Base-by-base conservation (phyloP, 2,113 vertebrate genomes). In the Dunckerocampus dactyliophorus region DNA sequence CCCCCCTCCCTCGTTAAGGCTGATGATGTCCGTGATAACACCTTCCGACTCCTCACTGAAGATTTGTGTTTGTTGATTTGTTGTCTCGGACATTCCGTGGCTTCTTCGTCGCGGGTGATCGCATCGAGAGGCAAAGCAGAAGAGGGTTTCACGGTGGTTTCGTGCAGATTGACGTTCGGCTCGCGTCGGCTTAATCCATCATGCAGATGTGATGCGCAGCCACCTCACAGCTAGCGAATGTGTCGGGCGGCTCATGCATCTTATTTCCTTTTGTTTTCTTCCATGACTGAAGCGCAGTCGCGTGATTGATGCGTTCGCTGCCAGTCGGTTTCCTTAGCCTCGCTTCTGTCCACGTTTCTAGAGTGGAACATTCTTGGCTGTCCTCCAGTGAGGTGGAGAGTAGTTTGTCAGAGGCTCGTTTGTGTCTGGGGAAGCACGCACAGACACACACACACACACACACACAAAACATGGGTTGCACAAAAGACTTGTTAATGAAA, bases 401-500 rank as follows among this genome's bases (percentile, higher is more conserved):
- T 63, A 4, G 62, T 75, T 74, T 78, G 50, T 80, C 69, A 78
- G 65, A 59, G 67, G 63, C 68, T 69, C 24, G 63, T 72, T 74
- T 78, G 24, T 70, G 76, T 84, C 75, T 72, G 62, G 62, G 69
- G 68, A 71, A 75, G 71, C 74, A 63, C 43, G 71, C 61, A 48
- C 75, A 69, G 68, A 61, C 47, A 71, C 64, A 54, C 80, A 48
- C 49, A 69, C 72, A 59, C 47, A 71, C 65, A 54, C 80, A 51
- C 50, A 57, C 16, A 52, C 56, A 39, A 34, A 34, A 34, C 71
- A 52, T 65, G 62, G 79, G 78, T 76, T 59, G 74, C 56, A 79
- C 66, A 76, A 77, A 82, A 69, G 62, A 42, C 75, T 81, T 75
- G 75, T 71, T 83, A 73, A 77, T 79, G 51, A 84, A 82, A 82